These are phyloP conservation scores for Drosophila pegasa DNA, from an alignment of 2,888 invertebrate genomes.

Conservation along the genomic window DNA sequence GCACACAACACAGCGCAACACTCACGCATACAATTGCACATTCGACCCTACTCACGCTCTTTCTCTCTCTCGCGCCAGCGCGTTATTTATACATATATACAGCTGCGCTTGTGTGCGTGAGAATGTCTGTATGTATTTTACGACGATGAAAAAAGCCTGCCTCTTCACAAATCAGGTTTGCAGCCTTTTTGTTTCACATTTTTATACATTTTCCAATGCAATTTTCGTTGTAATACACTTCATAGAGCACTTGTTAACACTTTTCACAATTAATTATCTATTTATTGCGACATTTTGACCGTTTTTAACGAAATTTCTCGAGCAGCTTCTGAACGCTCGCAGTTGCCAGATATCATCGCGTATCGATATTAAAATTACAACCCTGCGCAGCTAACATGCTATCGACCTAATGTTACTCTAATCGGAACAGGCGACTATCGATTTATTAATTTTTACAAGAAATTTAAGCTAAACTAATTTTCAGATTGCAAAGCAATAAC, in stretches of 20 bases:
- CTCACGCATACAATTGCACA: constrained; percentile 35
- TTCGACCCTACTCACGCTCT: constrained; percentile 38
- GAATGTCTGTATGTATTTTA: constrained; percentile 68
- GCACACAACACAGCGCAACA: constrained; percentile 51
- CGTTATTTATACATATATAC: constrained; percentile 55
- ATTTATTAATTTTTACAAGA: background rate
- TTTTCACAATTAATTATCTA: constrained; percentile 62
- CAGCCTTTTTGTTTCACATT: constrained; percentile 61
- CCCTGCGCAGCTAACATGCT: constrained; percentile 7
- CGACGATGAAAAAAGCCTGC: constrained; percentile 75
- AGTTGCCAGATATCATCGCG: constrained; percentile 30
- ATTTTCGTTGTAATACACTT: constrained; percentile 31
- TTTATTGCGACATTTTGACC: constrained; percentile 65
- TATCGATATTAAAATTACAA: constrained; percentile 27
- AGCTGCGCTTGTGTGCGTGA: constrained; percentile 32
- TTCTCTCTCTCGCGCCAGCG: constrained; percentile 71
- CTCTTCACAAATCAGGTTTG: constrained; percentile 78
- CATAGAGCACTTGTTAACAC: constrained; percentile 35
- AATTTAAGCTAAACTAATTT: too few species aligned
- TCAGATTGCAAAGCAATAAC: background rate
- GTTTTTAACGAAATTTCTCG: constrained; percentile 57
- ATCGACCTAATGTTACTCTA: constrained; percentile 18
- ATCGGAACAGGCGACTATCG: background rate
- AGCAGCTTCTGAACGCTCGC: constrained; percentile 51
- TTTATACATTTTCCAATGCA: constrained; percentile 40